Evolutionary conservation across 2,888 invertebrate species (phyloP).

Genomic region (Drosophila ezoana): DNA sequence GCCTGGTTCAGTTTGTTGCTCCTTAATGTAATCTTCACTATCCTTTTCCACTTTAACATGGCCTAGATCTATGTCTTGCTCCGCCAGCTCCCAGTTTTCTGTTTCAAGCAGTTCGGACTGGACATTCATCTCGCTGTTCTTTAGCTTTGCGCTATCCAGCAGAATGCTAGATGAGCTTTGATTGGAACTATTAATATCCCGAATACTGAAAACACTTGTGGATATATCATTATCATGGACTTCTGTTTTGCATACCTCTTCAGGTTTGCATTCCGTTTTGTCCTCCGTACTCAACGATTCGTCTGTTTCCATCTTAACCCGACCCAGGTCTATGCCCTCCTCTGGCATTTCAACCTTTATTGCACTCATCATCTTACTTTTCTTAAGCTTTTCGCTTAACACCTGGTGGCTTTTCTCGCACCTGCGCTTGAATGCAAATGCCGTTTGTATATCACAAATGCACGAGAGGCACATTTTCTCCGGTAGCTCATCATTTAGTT

Average conservation of each 20-base stretch:
- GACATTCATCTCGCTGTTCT: neutral
- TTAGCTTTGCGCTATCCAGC: neutral
- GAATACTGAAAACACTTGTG: neutral
- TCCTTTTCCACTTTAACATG: constrained; percentile 31
- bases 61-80: constrained; percentile 31
- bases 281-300: neutral
- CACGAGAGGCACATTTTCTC: constrained; percentile 37
- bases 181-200: neutral
- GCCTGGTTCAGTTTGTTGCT: neutral
- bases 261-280: neutral
- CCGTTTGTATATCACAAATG: constrained; percentile 38
- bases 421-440: constrained; percentile 43
- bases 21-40: neutral
- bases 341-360: constrained; percentile 4
- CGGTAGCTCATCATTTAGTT: constrained; percentile 30
- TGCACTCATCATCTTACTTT: neutral
- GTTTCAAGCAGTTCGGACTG: constrained; percentile 33
- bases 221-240: neutral
- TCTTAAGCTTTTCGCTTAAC: constrained; percentile 6
- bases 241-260: neutral
- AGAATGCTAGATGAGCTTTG: neutral
- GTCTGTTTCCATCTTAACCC: constrained; percentile 2
- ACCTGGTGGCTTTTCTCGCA: constrained; percentile 36
- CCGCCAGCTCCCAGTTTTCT: constrained; percentile 33
- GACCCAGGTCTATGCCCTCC: neutral